Percentiles rank a stretch among this genome's conserved stretches.
Evolutionary conservation across 2,113 vertebrate species (phyloP).

Genomic region (Anoura caudifer): DNA sequence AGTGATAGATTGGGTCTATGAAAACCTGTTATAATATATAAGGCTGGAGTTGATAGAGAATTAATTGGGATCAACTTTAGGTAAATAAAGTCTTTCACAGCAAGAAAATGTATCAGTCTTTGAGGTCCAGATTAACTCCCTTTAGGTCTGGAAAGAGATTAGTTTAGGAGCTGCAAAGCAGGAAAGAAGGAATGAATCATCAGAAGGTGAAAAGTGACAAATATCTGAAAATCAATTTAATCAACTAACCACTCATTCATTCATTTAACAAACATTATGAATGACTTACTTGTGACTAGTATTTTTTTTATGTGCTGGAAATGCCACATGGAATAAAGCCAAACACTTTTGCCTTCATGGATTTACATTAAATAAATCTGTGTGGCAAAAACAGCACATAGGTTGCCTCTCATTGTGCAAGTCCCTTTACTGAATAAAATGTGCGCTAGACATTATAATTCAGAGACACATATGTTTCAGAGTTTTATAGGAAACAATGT

Average conservation of each 20-base stretch:
- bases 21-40: background rate
- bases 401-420: background rate
- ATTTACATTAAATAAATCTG: background rate
- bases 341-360: background rate
- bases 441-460: background rate
- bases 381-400: background rate
- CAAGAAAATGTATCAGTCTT: background rate
- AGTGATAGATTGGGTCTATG: background rate
- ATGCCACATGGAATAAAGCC: background rate
- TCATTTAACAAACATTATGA: background rate
- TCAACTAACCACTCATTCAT: background rate
- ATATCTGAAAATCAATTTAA: background rate
- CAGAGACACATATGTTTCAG: background rate
- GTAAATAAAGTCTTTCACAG: background rate
- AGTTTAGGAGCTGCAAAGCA: background rate
- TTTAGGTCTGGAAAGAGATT: background rate
- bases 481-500: background rate
- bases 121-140: background rate
- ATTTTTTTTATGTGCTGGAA: background rate
- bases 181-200: background rate
- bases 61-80: background rate
- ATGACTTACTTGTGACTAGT: background rate
- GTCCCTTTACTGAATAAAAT: background rate
- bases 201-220: background rate
- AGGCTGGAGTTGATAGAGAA: background rate